A percentile compares a stretch with the other conserved stretches of the same genome.
Conservation (phyloP, 2,888 invertebrate genomes). For the Allygus modestus region DNA sequence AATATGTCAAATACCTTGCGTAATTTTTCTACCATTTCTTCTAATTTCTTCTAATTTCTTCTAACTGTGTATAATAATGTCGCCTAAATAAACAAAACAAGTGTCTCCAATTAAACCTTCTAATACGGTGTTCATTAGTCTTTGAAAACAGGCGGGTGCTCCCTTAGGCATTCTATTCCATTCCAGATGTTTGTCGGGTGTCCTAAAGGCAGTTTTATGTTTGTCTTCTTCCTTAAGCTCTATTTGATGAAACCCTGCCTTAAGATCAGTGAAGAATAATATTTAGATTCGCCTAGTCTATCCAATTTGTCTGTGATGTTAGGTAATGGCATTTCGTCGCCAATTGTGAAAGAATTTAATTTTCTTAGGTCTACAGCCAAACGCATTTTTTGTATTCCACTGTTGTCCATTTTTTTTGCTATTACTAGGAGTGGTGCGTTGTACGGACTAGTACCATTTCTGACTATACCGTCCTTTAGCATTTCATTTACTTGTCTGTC, state of each 20-base stretch:
- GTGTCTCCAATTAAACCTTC: conserved; percentile 18
- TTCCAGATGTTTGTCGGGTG: background rate
- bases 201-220: conserved; percentile 48
- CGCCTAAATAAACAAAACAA: conserved; percentile 55
- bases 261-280: conserved; percentile 50
- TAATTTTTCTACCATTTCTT: conserved; percentile 28
- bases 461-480: conserved; percentile 34
- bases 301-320: conserved; percentile 36
- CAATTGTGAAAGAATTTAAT: conserved; percentile 49
- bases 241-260: conserved; percentile 58
- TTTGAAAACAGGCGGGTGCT: conserved; percentile 40
- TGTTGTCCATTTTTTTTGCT: conserved; percentile 32
- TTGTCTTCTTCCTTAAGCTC: conserved; percentile 43
- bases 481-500: conserved; percentile 38
- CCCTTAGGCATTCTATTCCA: conserved; percentile 26
- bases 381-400: conserved; percentile 3
- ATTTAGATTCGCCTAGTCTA: conserved; percentile 29
- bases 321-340: conserved; percentile 41
- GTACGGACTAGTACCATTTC: conserved; percentile 14
- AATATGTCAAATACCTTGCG: conserved; percentile 46
- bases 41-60: too few species aligned
- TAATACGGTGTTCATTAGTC: conserved; percentile 42
- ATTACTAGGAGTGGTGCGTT: conserved; percentile 47
- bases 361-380: conserved; percentile 30
- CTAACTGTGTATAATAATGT: conserved; percentile 12